These are phyloP conservation scores for Scylla paramamosain DNA, from an alignment of 1,140 invertebrate genomes.

Conservation along the genomic window DNA sequence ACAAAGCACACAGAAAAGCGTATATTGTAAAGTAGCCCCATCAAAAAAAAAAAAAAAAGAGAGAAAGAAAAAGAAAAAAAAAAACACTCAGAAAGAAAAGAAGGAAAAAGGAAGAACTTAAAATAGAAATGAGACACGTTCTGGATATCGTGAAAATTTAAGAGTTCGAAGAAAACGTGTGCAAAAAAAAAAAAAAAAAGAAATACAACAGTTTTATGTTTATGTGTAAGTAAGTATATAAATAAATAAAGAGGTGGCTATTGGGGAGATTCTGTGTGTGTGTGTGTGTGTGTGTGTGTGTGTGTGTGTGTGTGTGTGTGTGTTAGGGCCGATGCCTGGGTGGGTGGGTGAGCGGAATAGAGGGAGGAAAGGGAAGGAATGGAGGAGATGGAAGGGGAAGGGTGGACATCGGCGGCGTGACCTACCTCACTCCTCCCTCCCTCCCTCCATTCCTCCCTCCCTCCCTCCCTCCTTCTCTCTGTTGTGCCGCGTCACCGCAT, in stretches of 20 bases:
- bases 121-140: too few relatives aligned
- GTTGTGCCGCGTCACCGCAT: background rate
- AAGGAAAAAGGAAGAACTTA: too few relatives aligned
- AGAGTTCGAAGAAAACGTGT: too few relatives aligned
- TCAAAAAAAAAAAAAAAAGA: background rate
- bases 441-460: too few relatives aligned
- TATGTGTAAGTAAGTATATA: too few relatives aligned
- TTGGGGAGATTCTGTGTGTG: background rate
- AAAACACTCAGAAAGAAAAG: background rate
- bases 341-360: background rate
- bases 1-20: background rate
- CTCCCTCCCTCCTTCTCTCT: background rate
- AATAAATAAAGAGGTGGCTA: too few relatives aligned
- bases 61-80: background rate
- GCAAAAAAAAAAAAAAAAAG: background rate
- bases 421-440: background rate
- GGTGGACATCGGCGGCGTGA: background rate
- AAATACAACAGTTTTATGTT: background rate
- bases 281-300: conserved; percentile 43
- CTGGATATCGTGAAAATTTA: too few relatives aligned
- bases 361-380: background rate
- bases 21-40: background rate
- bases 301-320: conserved; percentile 35
- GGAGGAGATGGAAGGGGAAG: background rate
- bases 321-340: background rate